phyloP scores from a whole-genome alignment of 2,888 invertebrate genomes.

The Hydrotaea cyrtoneurina region DNA sequence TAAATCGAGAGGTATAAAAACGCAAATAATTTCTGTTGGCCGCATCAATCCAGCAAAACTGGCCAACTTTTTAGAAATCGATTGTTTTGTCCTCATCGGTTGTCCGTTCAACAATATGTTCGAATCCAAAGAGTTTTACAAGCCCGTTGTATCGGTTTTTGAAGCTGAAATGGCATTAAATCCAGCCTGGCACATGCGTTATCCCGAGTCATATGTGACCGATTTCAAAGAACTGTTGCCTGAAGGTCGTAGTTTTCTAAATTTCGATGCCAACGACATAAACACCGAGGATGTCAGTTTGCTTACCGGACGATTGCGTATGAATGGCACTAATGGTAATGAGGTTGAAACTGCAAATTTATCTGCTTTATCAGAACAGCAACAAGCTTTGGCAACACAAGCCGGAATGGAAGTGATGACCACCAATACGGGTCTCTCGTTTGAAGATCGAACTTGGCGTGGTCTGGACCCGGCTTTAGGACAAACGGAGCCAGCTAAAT shows the following conservation, averaged over 20 bases:
- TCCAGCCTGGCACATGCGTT: conserved; percentile 81
- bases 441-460: conserved; percentile 88
- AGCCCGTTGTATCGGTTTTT: conserved; percentile 94
- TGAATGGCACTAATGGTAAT: conserved; percentile 48
- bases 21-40: conserved; percentile 95
- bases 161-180: conserved; percentile 94
- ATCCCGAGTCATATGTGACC: conserved; percentile 84
- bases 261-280: conserved; percentile 81
- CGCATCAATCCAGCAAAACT: conserved; percentile 97
- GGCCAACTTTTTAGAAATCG: conserved; percentile 95
- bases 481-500: conserved; percentile 85
- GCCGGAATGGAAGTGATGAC: conserved; percentile 77
- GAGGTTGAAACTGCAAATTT: conserved; percentile 63
- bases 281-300: conserved; percentile 86
- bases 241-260: conserved; percentile 82
- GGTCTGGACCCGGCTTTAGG: conserved; percentile 92
- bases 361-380: conserved; percentile 67
- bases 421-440: conserved; percentile 74
- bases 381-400: conserved; percentile 74
- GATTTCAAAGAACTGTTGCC: conserved; percentile 89
- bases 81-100: conserved; percentile 94
- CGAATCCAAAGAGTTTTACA: conserved; percentile 92
- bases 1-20: conserved; percentile 89
- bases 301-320: conserved; percentile 86
- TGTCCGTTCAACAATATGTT: conserved; percentile 95